These are phyloP conservation scores for Dicerorhinus sumatrensis DNA, from an alignment of 2,113 vertebrate genomes.

Conservation along the genomic window DNA sequence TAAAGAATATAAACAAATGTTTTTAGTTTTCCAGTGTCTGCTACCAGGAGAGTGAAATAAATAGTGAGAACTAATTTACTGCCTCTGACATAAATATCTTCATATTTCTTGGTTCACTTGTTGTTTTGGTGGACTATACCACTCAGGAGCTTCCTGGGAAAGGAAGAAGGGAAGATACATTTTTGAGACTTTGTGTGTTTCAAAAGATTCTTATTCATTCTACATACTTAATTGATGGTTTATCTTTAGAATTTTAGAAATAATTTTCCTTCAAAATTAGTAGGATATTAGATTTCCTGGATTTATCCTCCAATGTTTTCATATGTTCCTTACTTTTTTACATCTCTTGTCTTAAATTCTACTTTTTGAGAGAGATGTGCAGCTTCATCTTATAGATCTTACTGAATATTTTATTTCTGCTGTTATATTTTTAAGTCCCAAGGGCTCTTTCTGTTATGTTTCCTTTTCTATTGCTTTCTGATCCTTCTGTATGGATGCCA, in stretches of 20 bases:
- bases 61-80: not conserved
- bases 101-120: not conserved
- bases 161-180: not conserved
- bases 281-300: not conserved
- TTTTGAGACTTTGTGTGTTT: not conserved
- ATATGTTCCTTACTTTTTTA: not conserved
- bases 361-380: not conserved
- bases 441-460: not conserved
- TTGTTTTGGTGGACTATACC: not conserved
- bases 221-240: not conserved
- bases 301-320: not conserved
- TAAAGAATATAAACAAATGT: not conserved
- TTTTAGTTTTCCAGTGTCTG: conserved; percentile 33
- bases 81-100: not conserved
- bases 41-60: not conserved
- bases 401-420: not conserved
- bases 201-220: not conserved
- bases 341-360: not conserved
- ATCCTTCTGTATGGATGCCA: not conserved
- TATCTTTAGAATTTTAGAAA: conserved; percentile 34
- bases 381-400: not conserved
- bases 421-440: not conserved
- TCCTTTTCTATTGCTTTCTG: not conserved
- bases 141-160: not conserved
- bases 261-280: not conserved